These are phyloP conservation scores for Neotoxoptera formosana DNA, from an alignment of 1,140 invertebrate species.

Conservation along the genomic window DNA sequence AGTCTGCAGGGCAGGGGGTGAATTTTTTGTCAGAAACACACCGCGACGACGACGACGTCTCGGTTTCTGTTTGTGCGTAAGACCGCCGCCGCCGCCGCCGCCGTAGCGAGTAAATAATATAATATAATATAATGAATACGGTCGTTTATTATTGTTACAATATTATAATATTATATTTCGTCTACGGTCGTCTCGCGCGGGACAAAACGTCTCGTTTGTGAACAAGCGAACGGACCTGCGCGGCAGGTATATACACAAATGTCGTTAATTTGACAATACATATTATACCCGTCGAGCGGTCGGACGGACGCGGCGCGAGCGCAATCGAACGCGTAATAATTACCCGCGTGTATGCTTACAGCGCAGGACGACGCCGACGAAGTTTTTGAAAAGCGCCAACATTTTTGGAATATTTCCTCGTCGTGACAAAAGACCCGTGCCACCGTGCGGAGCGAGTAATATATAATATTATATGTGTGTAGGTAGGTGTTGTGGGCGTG, in stretches of 20 bases:
- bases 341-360: not conserved
- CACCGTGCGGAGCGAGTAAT: not conserved
- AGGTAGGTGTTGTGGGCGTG: not conserved
- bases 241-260: too few species aligned
- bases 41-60: not conserved
- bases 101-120: too few species aligned
- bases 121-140: not conserved
- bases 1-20: not conserved
- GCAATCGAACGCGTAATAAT: not conserved
- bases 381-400: not conserved
- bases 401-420: not conserved
- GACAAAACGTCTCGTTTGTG: not conserved
- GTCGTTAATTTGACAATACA: conserved; percentile 40
- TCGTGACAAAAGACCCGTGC: not conserved
- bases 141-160: not conserved
- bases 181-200: not conserved
- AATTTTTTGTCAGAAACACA: not conserved
- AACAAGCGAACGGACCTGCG: not conserved
- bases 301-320: not conserved
- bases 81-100: not conserved
- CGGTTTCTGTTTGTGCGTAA: not conserved
- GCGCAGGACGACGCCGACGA: not conserved
- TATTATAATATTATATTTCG: conserved; percentile 1
- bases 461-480: too few species aligned
- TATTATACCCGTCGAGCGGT: not conserved